phyloP scores from a whole-genome alignment of 2,113 vertebrate genomes.

The Nesogale talazaci region DNA sequence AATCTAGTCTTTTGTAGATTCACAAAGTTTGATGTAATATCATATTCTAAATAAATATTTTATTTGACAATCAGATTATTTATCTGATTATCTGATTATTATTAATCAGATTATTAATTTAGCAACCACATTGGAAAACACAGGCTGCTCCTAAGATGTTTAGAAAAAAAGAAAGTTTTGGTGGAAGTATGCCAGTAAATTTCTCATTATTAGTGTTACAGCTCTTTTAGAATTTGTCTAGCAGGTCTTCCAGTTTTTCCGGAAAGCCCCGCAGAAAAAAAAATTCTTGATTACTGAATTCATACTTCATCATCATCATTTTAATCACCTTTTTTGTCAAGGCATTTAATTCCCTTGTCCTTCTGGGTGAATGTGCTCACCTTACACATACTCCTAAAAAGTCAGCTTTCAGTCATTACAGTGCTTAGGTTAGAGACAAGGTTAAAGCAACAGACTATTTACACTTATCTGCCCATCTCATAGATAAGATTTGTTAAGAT shows the following conservation, averaged over 20 bases:
- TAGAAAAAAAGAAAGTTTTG: background rate
- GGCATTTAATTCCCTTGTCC: background rate
- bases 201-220: no score
- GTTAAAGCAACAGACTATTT: background rate
- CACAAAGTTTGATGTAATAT: constrained; percentile 1
- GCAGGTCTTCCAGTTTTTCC: no score
- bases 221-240: no score
- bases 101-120: no score
- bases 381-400: background rate
- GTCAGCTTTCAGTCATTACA: background rate
- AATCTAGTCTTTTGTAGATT: constrained; percentile 8
- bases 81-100: no score
- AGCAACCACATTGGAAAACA: no score
- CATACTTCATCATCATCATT: background rate
- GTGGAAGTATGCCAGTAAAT: background rate
- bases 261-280: no score
- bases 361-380: background rate
- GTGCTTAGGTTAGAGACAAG: background rate
- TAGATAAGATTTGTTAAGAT: no score
- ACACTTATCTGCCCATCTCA: background rate
- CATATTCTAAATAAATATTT: constrained; percentile 1
- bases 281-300: background rate
- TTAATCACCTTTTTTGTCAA: constrained; percentile 25
- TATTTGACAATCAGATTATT: background rate
- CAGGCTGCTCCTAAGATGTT: no score